Conservation (phyloP, 2,113 vertebrate species). For the Oreochromis aureus region DNA sequence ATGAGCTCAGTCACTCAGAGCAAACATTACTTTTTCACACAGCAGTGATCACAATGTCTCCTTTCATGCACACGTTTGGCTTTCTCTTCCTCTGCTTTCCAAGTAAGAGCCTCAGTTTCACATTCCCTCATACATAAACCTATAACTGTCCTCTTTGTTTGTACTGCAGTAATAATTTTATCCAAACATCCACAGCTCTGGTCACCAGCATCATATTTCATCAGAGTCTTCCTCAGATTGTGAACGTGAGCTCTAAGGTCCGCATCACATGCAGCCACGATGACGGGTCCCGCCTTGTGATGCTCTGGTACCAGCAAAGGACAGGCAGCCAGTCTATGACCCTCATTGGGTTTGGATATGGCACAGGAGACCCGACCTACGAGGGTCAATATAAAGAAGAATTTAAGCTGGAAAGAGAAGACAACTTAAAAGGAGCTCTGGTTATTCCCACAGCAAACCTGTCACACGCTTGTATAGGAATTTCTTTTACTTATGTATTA, state of each 20-base stretch:
- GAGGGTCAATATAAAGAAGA: not conserved
- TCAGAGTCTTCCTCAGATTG: not conserved
- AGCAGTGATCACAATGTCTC: not conserved
- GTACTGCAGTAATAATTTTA: not conserved
- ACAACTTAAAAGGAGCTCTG: not conserved
- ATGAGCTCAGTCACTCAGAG: not conserved
- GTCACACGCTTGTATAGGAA: not conserved
- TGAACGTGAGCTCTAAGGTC: not conserved
- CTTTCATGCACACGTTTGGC: not conserved
- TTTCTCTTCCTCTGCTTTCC: not conserved
- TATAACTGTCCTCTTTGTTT: not conserved
- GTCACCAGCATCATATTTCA: not conserved
- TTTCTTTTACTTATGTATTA: too few species aligned
- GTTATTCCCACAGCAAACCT: not conserved
- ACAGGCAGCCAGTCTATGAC: not conserved
- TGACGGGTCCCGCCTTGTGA: not conserved
- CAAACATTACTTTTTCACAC: not conserved
- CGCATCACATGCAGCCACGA: conserved; percentile 23
- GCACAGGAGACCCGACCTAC: not conserved
- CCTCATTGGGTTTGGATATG: conserved; percentile 7
- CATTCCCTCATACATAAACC: not conserved
- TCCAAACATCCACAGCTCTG: not conserved
- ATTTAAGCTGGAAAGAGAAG: not conserved
- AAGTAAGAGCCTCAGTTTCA: not conserved
- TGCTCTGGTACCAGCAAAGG: conserved; percentile 47